These are phyloP conservation scores for Laticauda colubrina DNA, from an alignment of 2,113 vertebrate species.

Conservation along the genomic window DNA sequence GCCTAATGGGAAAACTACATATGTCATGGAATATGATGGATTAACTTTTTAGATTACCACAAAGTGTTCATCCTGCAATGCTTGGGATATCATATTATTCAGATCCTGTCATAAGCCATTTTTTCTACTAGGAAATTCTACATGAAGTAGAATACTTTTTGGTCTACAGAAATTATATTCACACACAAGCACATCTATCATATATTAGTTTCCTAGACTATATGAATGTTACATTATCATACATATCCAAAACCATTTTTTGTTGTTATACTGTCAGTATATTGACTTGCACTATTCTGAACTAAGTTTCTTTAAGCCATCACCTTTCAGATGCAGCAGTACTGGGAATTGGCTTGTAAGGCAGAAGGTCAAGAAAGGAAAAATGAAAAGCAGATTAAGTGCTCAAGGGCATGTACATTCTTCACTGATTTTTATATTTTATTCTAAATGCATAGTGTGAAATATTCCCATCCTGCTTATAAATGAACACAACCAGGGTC, in stretches of 20 bases:
- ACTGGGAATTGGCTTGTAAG: constrained; percentile 63
- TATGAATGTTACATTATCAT: constrained; percentile 8
- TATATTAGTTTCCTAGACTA: not conserved
- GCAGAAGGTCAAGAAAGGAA: constrained; percentile 45
- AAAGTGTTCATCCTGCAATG: not conserved
- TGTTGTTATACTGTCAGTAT: constrained; percentile 52
- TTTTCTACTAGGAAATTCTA: not conserved
- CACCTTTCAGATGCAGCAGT: constrained; percentile 58
- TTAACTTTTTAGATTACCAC: not conserved
- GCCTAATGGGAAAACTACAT: not conserved
- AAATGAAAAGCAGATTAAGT: constrained; percentile 30
- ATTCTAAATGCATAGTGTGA: constrained; percentile 12
- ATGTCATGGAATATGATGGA: not conserved
- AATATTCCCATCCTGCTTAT: constrained; percentile 4
- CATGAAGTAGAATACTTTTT: not conserved
- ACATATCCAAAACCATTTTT: constrained; percentile 65
- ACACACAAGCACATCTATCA: not conserved
- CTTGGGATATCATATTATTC: not conserved
- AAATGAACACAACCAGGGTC: constrained; percentile 16
- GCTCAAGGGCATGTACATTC: constrained; percentile 6
- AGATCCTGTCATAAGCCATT: not conserved
- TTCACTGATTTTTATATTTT: constrained; percentile 13
- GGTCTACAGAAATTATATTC: not conserved
- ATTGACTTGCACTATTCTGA: constrained; percentile 66
- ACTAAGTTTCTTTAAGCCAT: constrained; percentile 66